Percentiles rank a stretch among this genome's conserved stretches.
These are phyloP conservation scores for Apteryx owenii DNA, from an alignment of 2,113 vertebrate genomes.

Conservation along the genomic window DNA sequence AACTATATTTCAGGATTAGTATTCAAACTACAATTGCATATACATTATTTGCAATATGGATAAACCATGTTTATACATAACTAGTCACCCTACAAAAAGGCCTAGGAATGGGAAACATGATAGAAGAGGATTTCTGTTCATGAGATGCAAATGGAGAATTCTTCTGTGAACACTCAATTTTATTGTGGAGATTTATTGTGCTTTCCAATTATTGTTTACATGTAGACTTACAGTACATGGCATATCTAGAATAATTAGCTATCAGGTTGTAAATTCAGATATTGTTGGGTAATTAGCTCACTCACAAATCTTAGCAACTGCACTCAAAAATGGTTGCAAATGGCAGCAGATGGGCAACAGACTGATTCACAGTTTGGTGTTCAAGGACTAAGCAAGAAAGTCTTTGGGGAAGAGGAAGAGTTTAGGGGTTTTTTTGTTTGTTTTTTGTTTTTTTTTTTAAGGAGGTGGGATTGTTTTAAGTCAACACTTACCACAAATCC, in stretches of 20 bases:
- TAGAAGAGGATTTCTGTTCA: background rate
- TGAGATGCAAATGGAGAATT: background rate
- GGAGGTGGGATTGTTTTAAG: background rate
- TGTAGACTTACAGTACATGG: background rate
- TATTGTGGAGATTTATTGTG: background rate
- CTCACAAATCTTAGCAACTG: background rate
- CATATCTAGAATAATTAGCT: background rate
- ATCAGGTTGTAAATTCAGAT: background rate
- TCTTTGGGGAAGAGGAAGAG: background rate
- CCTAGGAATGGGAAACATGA: background rate
- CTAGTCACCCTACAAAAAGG: background rate
- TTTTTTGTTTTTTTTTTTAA: background rate
- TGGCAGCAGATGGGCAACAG: background rate
- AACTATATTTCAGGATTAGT: slow-evolving; percentile 29
- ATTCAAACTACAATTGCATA: background rate
- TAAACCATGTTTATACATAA: background rate
- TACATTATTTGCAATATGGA: slow-evolving; percentile 4
- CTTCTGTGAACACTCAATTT: background rate
- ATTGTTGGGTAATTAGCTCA: background rate
- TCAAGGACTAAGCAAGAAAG: background rate
- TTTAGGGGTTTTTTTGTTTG: background rate
- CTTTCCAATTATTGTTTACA: background rate
- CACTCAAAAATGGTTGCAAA: background rate
- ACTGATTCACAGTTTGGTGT: background rate
- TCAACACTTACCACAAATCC: background rate